Conservation (phyloP, 1,140 invertebrate species). For the Ceratina japonica region DNA sequence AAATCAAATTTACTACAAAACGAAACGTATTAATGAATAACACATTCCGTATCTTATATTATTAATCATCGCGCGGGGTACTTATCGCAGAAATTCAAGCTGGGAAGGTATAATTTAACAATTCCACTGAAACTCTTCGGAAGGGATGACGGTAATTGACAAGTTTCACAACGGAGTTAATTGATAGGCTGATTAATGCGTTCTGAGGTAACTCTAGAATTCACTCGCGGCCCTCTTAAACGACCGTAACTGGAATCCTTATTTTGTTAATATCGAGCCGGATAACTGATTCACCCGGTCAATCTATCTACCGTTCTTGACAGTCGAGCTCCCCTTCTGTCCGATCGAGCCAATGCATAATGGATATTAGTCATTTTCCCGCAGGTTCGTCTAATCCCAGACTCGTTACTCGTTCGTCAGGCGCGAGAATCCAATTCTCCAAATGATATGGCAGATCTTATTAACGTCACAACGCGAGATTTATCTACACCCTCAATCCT, state of each 20-base stretch:
- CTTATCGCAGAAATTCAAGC: neutral
- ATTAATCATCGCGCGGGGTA: too few species aligned
- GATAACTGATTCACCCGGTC: constrained; percentile 4
- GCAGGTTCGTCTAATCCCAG: constrained; percentile 37
- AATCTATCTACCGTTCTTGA: constrained; percentile 27
- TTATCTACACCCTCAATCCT: neutral
- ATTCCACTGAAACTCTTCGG: neutral
- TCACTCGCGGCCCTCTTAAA: neutral
- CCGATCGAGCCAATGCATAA: constrained; percentile 28
- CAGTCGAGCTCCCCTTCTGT: neutral
- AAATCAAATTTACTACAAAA: too few species aligned
- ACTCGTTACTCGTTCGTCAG: constrained; percentile 39
- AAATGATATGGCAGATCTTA: constrained; percentile 5
- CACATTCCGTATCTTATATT: too few species aligned
- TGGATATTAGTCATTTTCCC: constrained; percentile 52
- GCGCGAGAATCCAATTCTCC: constrained; percentile 25
- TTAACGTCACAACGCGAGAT: neutral
- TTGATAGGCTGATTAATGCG: constrained; percentile 14
- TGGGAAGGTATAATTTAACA: neutral
- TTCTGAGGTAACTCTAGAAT: constrained; percentile 17
- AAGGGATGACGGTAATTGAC: neutral
- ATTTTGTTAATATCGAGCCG: constrained; percentile 28
- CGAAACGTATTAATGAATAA: too few species aligned
- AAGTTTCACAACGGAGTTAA: neutral
- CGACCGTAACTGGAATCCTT: constrained; percentile 15